Conservation (phyloP, 2,113 vertebrate genomes). For the Oncorhynchus kisutch region DNA sequence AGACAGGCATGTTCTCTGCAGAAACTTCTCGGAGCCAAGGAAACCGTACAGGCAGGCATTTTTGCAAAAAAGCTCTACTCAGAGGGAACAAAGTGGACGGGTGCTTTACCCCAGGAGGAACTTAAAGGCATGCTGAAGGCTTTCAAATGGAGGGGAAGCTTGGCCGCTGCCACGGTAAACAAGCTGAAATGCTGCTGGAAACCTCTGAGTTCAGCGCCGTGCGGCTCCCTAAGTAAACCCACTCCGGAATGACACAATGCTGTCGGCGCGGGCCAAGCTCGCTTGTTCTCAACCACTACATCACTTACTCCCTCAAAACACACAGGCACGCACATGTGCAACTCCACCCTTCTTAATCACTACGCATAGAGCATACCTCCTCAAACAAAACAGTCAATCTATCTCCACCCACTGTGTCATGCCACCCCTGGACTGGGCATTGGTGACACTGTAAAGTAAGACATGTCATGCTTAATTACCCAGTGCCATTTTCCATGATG, state of each 20-base stretch:
- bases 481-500: neutral
- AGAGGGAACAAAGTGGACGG: conserved; percentile 32
- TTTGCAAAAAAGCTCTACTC: conserved; percentile 17
- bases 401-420: neutral
- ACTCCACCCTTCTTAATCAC: too few species aligned
- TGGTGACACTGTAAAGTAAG: neutral
- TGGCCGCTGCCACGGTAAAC: conserved; percentile 60
- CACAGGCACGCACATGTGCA: too few species aligned
- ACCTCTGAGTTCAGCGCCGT: conserved; percentile 1
- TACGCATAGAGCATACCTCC: too few species aligned
- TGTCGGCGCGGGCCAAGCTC: conserved; percentile 47
- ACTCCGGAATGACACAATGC: conserved; percentile 28
- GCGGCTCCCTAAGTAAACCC: conserved; percentile 38
- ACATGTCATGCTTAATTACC: neutral
- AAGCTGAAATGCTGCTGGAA: conserved; percentile 55
- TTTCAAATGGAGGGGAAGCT: conserved; percentile 55
- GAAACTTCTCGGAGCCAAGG: conserved; percentile 43
- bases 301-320: conserved; percentile 16
- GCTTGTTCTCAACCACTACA: conserved; percentile 31
- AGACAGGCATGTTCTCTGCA: conserved; percentile 21
- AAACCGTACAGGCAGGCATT: too few species aligned
- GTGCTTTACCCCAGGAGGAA: conserved; percentile 58
- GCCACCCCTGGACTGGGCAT: neutral
- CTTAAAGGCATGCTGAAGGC: conserved; percentile 61
- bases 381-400: too few species aligned